phyloP scores from a whole-genome alignment of 2,888 invertebrate genomes.

The Phymatocera aterrima region DNA sequence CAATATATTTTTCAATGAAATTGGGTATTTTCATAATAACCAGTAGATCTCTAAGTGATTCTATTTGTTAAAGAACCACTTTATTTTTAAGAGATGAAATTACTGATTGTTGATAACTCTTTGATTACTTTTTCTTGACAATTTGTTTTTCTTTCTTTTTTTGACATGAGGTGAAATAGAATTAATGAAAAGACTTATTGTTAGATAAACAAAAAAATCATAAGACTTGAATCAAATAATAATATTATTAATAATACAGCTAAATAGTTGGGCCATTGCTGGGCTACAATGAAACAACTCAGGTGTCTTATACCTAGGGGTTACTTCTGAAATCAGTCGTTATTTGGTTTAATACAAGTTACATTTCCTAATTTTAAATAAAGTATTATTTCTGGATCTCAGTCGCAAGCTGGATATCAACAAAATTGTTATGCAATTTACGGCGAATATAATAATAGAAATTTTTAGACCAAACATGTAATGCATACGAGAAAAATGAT shows the following conservation, averaged over 20 bases:
- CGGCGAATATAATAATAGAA: conserved; percentile 11
- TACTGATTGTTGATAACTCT: not conserved
- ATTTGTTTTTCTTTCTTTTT: no score
- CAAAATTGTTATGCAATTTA: conserved; percentile 1
- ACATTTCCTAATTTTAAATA: conserved; percentile 51
- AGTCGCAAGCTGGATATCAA: not conserved
- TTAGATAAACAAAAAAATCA: conserved; percentile 52
- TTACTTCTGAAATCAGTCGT: conserved; percentile 62
- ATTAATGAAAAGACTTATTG: conserved; percentile 39
- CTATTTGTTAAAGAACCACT: not conserved
- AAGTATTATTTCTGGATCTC: not conserved
- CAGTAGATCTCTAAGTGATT: not conserved
- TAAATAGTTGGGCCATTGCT: conserved; percentile 52
- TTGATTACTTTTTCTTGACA: not conserved
- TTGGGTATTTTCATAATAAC: conserved; percentile 8
- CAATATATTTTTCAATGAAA: not conserved
- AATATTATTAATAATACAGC: conserved; percentile 54
- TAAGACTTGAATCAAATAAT: conserved; percentile 44
- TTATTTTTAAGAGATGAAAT: not conserved
- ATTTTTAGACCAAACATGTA: not conserved
- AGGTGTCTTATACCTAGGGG: conserved; percentile 42
- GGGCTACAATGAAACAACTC: conserved; percentile 45
- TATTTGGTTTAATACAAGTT: conserved; percentile 62
- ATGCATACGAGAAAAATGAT: conserved; percentile 15
- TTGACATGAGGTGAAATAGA: not conserved